Evolutionary conservation across 2,113 vertebrate genomes (phyloP).

Genomic region (Aythya baeri): DNA sequence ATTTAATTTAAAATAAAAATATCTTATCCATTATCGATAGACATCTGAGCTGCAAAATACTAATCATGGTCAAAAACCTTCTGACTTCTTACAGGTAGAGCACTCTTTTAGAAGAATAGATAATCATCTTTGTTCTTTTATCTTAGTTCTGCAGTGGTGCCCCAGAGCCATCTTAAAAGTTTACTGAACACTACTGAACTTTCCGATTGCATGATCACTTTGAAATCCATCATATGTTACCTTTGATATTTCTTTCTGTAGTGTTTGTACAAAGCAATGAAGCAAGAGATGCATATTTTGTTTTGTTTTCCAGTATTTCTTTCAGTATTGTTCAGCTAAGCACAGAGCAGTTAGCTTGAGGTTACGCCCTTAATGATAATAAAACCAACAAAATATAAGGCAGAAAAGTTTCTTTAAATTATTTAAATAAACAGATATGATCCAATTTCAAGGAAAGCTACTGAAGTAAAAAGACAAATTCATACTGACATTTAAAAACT

Average conservation of each 20-base stretch:
- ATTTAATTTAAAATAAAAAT: background rate
- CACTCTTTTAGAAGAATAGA: slow-evolving; percentile 1
- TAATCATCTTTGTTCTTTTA: slow-evolving; percentile 53
- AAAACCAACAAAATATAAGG: background rate
- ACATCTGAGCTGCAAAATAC: slow-evolving; percentile 2
- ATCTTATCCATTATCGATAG: background rate
- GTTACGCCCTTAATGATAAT: background rate
- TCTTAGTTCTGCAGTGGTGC: slow-evolving; percentile 46
- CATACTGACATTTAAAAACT: background rate
- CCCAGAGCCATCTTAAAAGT: slow-evolving; percentile 48
- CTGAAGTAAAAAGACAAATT: background rate
- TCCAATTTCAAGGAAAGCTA: background rate
- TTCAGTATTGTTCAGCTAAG: background rate
- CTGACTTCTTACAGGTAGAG: background rate
- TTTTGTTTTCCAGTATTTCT: slow-evolving; percentile 5
- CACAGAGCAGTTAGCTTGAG: background rate
- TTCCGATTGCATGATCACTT: background rate
- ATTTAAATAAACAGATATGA: background rate
- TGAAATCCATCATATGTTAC: slow-evolving; percentile 9
- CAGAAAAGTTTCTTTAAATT: background rate
- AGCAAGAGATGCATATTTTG: background rate
- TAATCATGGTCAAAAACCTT: background rate
- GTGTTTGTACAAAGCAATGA: background rate
- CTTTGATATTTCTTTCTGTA: slow-evolving; percentile 57
- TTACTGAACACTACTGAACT: slow-evolving; percentile 31